These are phyloP conservation scores for Chaetura pelagica DNA, from an alignment of 2,113 vertebrate genomes.

Conservation along the genomic window DNA sequence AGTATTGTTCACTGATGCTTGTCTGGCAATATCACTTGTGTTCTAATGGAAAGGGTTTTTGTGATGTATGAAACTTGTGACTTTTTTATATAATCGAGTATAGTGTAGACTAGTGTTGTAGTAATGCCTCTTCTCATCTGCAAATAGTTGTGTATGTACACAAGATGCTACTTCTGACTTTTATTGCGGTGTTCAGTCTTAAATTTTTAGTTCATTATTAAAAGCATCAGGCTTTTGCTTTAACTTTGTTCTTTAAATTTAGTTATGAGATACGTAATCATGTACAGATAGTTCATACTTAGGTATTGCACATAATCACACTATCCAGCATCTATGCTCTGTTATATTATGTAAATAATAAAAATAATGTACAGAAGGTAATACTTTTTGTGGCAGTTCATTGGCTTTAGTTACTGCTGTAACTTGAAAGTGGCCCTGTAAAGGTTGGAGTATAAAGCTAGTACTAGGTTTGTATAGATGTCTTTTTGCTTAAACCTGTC, in stretches of 20 bases:
- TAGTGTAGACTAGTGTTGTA: slow-evolving; percentile 78
- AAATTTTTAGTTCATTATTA: slow-evolving; percentile 75
- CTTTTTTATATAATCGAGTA: slow-evolving; percentile 79
- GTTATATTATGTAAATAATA: slow-evolving; percentile 98
- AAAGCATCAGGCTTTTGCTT: slow-evolving; percentile 81
- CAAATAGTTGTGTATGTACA: slow-evolving; percentile 79
- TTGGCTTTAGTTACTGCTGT: slow-evolving; percentile 57
- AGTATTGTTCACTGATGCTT: slow-evolving; percentile 85
- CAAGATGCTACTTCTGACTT: slow-evolving; percentile 73
- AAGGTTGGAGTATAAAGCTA: neutral
- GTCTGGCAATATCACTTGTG: slow-evolving; percentile 84
- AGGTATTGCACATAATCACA: slow-evolving; percentile 96
- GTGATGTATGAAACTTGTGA: slow-evolving; percentile 82
- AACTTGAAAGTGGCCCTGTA: neutral
- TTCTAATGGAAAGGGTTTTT: slow-evolving; percentile 80
- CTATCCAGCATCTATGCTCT: slow-evolving; percentile 92
- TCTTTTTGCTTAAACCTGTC: neutral
- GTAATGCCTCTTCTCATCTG: slow-evolving; percentile 80
- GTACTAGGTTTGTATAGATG: neutral
- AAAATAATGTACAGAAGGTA: slow-evolving; percentile 94
- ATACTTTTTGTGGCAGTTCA: slow-evolving; percentile 60
- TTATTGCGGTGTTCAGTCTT: slow-evolving; percentile 75
- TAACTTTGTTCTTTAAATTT: slow-evolving; percentile 80
- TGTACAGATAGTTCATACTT: slow-evolving; percentile 97
- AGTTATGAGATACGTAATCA: slow-evolving; percentile 92